These are phyloP conservation scores for Mus spicilegus DNA, from an alignment of 2,113 vertebrate genomes.

Conservation along the genomic window DNA sequence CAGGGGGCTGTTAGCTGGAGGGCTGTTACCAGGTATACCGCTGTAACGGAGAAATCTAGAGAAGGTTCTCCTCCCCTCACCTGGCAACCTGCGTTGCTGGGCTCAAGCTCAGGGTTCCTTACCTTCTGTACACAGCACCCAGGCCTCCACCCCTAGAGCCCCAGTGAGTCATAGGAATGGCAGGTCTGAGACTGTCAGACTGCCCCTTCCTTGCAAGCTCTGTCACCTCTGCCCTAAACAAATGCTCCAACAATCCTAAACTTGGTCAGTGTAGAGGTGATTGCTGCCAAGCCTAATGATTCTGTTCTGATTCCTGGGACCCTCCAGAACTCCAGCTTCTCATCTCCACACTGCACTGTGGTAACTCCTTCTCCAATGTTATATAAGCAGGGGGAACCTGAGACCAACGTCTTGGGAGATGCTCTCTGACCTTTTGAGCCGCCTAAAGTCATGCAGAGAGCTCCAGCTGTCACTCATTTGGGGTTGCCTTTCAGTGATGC, in stretches of 20 bases:
- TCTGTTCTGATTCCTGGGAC: neutral
- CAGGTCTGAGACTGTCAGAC: neutral
- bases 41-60: neutral
- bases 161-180: neutral
- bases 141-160: neutral
- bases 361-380: neutral
- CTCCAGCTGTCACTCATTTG: neutral
- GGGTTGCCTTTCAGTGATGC: neutral
- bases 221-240: neutral
- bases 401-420: neutral
- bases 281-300: neutral
- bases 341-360: neutral
- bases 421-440: neutral
- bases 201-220: neutral
- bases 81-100: neutral
- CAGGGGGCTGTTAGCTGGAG: neutral
- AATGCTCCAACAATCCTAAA: neutral
- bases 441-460: neutral
- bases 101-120: neutral
- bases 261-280: neutral
- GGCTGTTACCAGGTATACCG: neutral
- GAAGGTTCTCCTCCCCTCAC: neutral
- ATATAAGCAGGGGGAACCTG: neutral
- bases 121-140: neutral
- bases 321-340: neutral